phyloP scores from a whole-genome alignment of 2,888 invertebrate species.

The Linhomoeus sp. region DNA sequence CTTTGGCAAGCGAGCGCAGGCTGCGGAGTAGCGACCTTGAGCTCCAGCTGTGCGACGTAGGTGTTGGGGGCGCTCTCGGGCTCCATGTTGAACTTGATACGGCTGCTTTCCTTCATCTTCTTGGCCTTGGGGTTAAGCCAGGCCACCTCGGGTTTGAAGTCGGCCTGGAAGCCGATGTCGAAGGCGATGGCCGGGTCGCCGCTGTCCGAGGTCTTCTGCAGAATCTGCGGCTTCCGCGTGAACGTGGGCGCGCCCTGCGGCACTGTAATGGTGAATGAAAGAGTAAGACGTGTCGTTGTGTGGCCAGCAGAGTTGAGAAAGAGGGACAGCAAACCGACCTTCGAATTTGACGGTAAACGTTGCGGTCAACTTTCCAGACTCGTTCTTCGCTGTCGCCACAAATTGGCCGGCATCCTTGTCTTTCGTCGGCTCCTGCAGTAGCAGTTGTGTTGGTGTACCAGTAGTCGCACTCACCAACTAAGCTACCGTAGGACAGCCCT shows the following conservation, averaged over 20 bases:
- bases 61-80: conserved; percentile 20
- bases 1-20: too few species aligned
- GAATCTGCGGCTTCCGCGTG: conserved; percentile 27
- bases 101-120: conserved; percentile 27
- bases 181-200: conserved; percentile 28
- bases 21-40: conserved; percentile 21
- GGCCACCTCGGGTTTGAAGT: conserved; percentile 22
- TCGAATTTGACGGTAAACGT: conserved; percentile 29
- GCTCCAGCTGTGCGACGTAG: conserved; percentile 22
- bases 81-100: conserved; percentile 23
- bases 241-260: conserved; percentile 28
- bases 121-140: conserved; percentile 29
- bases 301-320: too few species aligned
- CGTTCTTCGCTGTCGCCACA: conserved; percentile 28
- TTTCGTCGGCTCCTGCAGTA: conserved; percentile 60
- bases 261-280: conserved; percentile 12
- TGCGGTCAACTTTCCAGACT: conserved; percentile 27
- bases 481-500: too few species aligned
- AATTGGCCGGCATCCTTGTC: conserved; percentile 37
- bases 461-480: too few species aligned
- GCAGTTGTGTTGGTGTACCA: too few species aligned
- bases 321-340: too few species aligned
- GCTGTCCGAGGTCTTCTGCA: conserved; percentile 26
- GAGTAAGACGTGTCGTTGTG: too few species aligned
- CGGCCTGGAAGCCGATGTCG: conserved; percentile 28